Evolutionary conservation across 2,113 vertebrate species (phyloP), one percentile per base, ranked within the genome.

Genomic region (Zosterops japonicus): DNA sequence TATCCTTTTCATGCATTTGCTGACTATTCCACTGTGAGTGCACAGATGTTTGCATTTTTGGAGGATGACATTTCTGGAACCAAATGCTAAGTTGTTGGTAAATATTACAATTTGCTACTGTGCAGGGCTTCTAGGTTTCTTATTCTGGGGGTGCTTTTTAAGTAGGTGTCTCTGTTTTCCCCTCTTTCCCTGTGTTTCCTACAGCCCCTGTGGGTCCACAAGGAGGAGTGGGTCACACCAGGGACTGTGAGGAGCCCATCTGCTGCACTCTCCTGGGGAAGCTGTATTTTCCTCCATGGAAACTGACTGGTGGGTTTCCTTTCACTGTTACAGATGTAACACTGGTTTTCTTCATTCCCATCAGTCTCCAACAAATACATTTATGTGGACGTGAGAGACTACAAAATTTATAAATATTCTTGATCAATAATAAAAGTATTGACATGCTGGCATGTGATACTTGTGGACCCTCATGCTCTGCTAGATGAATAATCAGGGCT

Each of bases 21-120:
- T 93, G 35, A 86, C 72, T 95, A 64, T 85, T 95, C 59, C 42
- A 56, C 69, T 31, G 53, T 79, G 93, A 79, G 74, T 12, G 39
- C 87, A 61, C 52, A 94, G 94, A 92, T 96, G 94, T 97, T 98
- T 97, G 89, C 72, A 57, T 89, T 97, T 97, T 95, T 76, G 85
- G 95, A 97, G 91, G 88, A 89, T 96, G 97, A 94, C 95, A 97
- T 98, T 97, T 98, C 95, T 96, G 83, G 76, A 97, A 86, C 47
- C 61, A 97, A 97, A 97, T 93, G 87, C 83, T 97, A 93, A 95
- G 92, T 93, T 96, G 83, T 60, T 92, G 86, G 95, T 95, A 97
- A 98, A 98, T 96, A 94, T 96, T 97, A 89, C 64, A 67, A n/a
- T 79, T 97, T 89, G 93, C 93, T 94, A 85, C 87, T 87, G 50